Conservation (phyloP, 2,113 vertebrate species). For the Toxostoma redivivum region DNA sequence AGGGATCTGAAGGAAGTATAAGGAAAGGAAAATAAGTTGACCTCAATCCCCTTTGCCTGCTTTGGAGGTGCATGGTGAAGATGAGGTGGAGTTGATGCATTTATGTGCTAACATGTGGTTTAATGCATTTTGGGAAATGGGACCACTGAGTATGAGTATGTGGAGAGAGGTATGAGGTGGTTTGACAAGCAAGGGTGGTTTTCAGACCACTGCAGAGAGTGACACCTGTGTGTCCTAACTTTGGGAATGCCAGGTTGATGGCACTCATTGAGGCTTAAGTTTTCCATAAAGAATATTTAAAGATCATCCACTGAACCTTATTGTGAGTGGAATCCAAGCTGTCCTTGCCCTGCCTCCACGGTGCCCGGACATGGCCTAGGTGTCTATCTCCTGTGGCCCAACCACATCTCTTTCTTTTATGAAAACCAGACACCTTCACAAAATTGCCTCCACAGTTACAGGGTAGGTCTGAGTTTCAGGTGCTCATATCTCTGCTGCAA, state of each 20-base stretch:
- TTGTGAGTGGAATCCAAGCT: not conserved
- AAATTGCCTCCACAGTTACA: not conserved
- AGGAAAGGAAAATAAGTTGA: not conserved
- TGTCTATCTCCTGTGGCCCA: not conserved
- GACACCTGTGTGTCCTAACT: not conserved
- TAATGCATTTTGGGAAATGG: not conserved
- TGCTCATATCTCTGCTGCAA: not conserved
- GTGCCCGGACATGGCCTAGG: fast-evolving
- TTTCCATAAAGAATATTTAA: not conserved
- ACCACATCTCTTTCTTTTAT: not conserved
- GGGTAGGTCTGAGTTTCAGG: not conserved
- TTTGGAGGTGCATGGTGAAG: not conserved
- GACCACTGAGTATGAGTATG: not conserved
- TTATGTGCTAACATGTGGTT: not conserved
- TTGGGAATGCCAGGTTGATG: not conserved
- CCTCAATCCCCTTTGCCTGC: not conserved
- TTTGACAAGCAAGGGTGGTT: not conserved
- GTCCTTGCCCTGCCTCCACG: not conserved
- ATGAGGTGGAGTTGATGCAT: not conserved
- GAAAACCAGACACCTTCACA: not conserved
- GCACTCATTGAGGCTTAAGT: not conserved
- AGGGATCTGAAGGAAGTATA: not conserved
- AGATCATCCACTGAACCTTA: not conserved
- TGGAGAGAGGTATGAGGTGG: not conserved
- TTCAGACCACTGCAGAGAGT: not conserved